phyloP scores from a whole-genome alignment of 2,113 vertebrate genomes.

The Capreolus pygargus region DNA sequence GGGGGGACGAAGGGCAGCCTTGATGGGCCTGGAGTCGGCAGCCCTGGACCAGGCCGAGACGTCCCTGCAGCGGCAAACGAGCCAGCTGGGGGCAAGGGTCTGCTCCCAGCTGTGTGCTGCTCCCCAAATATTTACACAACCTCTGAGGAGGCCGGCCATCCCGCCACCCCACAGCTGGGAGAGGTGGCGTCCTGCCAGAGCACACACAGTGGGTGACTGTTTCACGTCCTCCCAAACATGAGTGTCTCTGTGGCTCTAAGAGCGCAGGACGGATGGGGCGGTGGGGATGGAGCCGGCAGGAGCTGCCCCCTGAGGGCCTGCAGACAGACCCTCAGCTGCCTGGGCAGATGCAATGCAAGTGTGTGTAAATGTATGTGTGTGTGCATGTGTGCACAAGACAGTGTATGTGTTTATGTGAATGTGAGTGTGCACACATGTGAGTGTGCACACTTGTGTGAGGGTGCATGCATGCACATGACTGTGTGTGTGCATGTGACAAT shows the following conservation, averaged over 20 bases:
- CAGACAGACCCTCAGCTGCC: background rate
- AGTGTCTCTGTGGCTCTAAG: background rate
- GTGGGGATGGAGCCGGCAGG: background rate
- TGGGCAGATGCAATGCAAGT: background rate
- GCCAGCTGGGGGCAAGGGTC: slow-evolving; percentile 42
- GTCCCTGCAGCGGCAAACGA: background rate
- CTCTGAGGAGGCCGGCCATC: slow-evolving; percentile 16
- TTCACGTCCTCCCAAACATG: background rate
- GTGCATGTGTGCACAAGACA: background rate
- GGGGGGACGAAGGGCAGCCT: background rate
- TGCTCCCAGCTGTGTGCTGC: background rate
- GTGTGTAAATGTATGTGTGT: too few relatives aligned
- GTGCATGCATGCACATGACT: background rate
- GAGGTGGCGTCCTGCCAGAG: background rate
- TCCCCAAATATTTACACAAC: slow-evolving; percentile 73
- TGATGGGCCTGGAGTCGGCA: background rate
- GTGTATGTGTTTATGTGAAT: too few relatives aligned
- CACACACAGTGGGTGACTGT: background rate
- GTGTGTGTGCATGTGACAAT: rapidly evolving
- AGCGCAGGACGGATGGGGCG: background rate
- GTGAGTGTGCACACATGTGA: too few relatives aligned
- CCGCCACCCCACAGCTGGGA: slow-evolving; percentile 12
- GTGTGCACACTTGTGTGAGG: too few relatives aligned
- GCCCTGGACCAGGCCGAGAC: background rate
- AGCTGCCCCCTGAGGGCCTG: background rate